phyloP scores from a whole-genome alignment of 2,888 invertebrate genomes.

The Limulus polyphemus region DNA sequence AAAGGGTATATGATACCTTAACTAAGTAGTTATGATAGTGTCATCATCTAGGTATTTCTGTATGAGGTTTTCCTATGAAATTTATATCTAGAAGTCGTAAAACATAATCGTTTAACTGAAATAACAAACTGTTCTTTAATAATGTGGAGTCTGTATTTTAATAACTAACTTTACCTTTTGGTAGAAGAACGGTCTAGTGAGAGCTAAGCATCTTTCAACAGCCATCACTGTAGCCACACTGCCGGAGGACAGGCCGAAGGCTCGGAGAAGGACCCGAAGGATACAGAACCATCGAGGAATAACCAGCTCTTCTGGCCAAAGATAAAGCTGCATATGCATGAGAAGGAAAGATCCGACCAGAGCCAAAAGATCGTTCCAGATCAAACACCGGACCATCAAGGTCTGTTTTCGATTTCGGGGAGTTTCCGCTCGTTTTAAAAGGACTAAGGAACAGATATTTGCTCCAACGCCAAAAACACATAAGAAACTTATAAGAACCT shows the following conservation, averaged over 20 bases:
- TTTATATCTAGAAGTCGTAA: no score
- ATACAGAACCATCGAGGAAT: conserved; percentile 47
- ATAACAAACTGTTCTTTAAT: no score
- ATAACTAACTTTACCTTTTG: conserved; percentile 54
- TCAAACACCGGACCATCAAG: conserved; percentile 61
- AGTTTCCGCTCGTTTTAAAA: conserved; percentile 55
- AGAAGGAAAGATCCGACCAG: conserved; percentile 61
- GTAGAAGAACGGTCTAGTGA: conserved; percentile 72
- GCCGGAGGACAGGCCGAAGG: conserved; percentile 73
- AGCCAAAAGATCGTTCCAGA: conserved; percentile 65
- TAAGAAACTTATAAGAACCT: conserved; percentile 27
- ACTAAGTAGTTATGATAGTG: no score
- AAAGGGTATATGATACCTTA: no score
- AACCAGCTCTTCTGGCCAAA: conserved; percentile 38
- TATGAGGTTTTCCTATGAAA: no score
- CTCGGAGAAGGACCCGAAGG: conserved; percentile 57
- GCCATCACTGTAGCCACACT: conserved; percentile 82
- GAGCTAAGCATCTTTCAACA: conserved; percentile 68
- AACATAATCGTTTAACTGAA: no score
- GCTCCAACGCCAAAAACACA: conserved; percentile 42
- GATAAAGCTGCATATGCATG: conserved; percentile 46
- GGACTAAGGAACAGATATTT: conserved; percentile 60
- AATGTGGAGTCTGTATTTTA: no score
- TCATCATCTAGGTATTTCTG: no score
- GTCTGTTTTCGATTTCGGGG: conserved; percentile 63